These are phyloP conservation scores for Rhinoderma darwinii DNA, from an alignment of 2,113 vertebrate genomes.

Conservation along the genomic window DNA sequence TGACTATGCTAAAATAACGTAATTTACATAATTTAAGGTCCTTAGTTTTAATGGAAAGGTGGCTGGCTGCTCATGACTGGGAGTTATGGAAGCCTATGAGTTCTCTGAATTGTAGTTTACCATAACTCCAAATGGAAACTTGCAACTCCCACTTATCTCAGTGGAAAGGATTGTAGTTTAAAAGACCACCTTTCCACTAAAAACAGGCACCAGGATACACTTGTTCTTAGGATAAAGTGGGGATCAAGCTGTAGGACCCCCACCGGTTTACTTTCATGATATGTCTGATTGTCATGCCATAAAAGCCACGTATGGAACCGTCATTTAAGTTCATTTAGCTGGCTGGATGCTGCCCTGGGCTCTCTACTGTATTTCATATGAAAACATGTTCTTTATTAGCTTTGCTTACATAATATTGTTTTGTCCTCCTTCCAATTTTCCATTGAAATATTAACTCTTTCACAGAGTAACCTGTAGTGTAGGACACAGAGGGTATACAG, in stretches of 20 bases:
- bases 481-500: neutral
- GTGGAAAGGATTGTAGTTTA: too few species aligned
- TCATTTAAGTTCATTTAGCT: neutral
- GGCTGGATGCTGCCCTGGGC: neutral
- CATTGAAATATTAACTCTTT: conserved; percentile 10
- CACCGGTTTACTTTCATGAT: neutral
- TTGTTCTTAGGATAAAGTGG: too few species aligned
- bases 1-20: too few species aligned
- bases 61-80: too few species aligned
- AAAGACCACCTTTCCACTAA: too few species aligned
- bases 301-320: neutral
- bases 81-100: neutral
- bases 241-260: neutral
- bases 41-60: too few species aligned
- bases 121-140: too few species aligned
- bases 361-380: neutral
- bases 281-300: neutral
- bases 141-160: too few species aligned
- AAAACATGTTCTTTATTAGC: conserved; percentile 1
- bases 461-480: too few species aligned
- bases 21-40: too few species aligned
- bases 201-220: too few species aligned
- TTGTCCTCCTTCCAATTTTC: neutral
- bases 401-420: neutral
- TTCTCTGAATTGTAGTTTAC: too few species aligned